phyloP scores from a whole-genome alignment of 2,797 vertebrate genomes.

The Anguilla obscura region DNA sequence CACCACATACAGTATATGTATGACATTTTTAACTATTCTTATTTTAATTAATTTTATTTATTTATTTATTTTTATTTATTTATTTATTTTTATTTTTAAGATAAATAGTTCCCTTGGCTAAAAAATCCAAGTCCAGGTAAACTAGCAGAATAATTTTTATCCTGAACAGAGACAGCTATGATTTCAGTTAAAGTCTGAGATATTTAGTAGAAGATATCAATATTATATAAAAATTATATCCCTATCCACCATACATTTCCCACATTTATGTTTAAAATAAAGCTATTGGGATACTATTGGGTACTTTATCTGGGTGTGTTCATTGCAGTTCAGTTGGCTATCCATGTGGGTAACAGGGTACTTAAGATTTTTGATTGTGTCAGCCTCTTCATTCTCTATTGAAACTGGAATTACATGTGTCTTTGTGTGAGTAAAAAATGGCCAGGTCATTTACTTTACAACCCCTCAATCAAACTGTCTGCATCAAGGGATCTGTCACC shows the following conservation, averaged over 20 bases:
- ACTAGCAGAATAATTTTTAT: not conserved
- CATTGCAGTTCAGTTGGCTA: not conserved
- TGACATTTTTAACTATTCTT: not conserved
- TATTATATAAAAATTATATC: too few species aligned
- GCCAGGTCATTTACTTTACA: not conserved
- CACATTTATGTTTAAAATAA: not conserved
- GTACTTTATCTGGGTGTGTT: not conserved
- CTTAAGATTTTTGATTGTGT: not conserved
- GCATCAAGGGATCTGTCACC: not conserved
- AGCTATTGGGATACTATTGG: not conserved
- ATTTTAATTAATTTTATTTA: not conserved
- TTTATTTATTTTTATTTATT: too few species aligned
- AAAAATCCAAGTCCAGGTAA: not conserved
- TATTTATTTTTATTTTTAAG: not conserved
- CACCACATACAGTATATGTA: too few species aligned
- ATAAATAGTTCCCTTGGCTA: not conserved
- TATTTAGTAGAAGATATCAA: not conserved
- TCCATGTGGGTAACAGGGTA: not conserved
- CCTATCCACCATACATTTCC: not conserved
- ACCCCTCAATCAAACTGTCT: constrained; percentile 1
- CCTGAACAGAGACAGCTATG: not conserved
- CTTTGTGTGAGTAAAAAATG: not conserved
- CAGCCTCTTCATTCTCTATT: not conserved
- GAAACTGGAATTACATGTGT: not conserved
- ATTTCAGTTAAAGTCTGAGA: not conserved